phyloP scores from a whole-genome alignment of 2,888 invertebrate species.

The Standfussiana lucernea region DNA sequence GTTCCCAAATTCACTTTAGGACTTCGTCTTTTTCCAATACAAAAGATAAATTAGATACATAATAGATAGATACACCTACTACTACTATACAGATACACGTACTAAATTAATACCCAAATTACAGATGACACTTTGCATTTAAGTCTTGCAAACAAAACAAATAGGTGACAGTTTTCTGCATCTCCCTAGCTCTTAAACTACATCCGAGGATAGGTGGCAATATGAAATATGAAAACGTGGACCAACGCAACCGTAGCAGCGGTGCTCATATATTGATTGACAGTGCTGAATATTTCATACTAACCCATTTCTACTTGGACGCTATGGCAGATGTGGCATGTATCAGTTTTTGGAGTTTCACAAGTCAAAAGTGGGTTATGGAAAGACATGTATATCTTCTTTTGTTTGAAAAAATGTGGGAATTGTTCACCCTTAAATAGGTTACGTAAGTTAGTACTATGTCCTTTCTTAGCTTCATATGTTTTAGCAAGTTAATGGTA shows the following conservation, averaged over 20 bases:
- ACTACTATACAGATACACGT: too few species aligned
- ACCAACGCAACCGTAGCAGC: constrained; percentile 63
- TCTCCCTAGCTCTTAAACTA: constrained; percentile 69
- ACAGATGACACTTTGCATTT: background rate
- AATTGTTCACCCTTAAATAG: background rate
- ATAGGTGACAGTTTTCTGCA: background rate
- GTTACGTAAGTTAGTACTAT: background rate
- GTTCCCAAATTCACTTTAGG: background rate
- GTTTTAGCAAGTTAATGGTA: background rate
- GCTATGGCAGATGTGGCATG: constrained; percentile 50
- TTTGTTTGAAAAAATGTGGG: constrained; percentile 7
- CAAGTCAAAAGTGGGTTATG: constrained; percentile 28
- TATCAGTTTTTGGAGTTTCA: constrained; percentile 35
- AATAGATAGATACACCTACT: too few species aligned
- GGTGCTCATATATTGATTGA: constrained; percentile 82
- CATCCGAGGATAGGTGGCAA: constrained; percentile 72
- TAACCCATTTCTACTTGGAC: constrained; percentile 67
- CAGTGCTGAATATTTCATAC: constrained; percentile 75
- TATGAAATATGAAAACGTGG: constrained; percentile 82
- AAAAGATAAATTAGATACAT: too few species aligned
- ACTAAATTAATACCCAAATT: background rate
- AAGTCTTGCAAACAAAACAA: background rate
- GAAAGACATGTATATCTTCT: background rate
- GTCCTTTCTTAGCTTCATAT: background rate
- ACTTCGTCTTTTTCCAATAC: too few species aligned